These are phyloP conservation scores for Heterodera carotae DNA, from an alignment of 1,140 invertebrate species.

Conservation along the genomic window DNA sequence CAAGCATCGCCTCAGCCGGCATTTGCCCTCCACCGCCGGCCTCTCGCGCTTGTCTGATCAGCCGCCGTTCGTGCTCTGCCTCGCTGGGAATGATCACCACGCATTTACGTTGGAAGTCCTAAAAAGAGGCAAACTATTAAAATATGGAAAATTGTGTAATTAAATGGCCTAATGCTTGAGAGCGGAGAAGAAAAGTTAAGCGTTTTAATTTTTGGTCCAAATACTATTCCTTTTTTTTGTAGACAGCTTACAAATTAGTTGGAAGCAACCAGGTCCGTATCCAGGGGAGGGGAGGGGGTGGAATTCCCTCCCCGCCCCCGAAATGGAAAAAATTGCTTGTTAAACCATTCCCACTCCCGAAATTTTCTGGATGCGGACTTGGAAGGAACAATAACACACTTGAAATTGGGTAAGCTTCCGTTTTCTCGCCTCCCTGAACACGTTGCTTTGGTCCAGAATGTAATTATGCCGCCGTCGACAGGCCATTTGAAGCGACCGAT, in stretches of 20 bases:
- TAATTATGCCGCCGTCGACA: constrained; percentile 63
- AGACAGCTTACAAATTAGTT: no score
- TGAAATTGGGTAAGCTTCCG: constrained; percentile 45
- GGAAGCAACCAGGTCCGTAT: no score
- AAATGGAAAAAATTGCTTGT: no score
- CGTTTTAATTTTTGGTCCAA: no score
- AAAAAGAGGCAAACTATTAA: constrained; percentile 33
- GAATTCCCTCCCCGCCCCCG: no score
- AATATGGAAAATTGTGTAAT: neutral
- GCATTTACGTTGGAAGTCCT: constrained; percentile 60
- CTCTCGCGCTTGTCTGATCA: constrained; percentile 43
- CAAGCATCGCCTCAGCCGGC: constrained; percentile 59
- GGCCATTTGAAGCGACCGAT: constrained; percentile 50
- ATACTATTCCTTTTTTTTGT: no score
- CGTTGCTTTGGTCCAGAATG: constrained; percentile 63
- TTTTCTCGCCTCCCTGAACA: constrained; percentile 51
- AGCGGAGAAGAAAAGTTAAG: neutral
- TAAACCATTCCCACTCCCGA: no score
- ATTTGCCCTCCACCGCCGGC: constrained; percentile 44
- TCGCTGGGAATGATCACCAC: constrained; percentile 60
- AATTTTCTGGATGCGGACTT: no score
- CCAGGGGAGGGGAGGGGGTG: no score
- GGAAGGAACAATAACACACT: no score
- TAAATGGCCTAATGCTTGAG: neutral
- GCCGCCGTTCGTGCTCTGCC: constrained; percentile 47